Evolutionary conservation across 2,888 invertebrate species (phyloP).

Genomic region (Periphyllus acericola): DNA sequence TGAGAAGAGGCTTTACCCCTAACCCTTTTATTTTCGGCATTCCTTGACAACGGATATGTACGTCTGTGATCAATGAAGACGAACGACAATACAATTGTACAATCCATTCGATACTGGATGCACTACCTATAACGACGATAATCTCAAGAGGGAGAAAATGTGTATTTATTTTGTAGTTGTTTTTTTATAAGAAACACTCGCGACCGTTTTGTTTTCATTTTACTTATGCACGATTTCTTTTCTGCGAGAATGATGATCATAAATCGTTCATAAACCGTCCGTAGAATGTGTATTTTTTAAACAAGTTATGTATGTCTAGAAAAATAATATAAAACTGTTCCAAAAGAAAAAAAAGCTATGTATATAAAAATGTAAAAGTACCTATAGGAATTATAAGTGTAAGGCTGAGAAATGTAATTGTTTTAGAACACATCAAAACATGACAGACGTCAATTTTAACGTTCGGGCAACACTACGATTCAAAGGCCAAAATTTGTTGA

Average conservation of each 20-base stretch:
- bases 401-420: not conserved
- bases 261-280: slow-evolving; percentile 28
- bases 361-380: not conserved
- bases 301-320: slow-evolving; percentile 21
- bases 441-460: not conserved
- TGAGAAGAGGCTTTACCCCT: slow-evolving; percentile 24
- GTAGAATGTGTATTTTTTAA: not conserved
- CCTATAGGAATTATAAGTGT: not conserved
- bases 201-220: slow-evolving; percentile 7
- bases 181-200: not conserved
- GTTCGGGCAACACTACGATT: not conserved
- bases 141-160: not conserved
- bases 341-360: not conserved
- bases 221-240: slow-evolving; percentile 36
- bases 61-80: slow-evolving; percentile 40
- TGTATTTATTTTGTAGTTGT: slow-evolving; percentile 7
- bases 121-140: not conserved
- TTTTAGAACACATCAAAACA: not conserved
- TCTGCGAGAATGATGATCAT: slow-evolving; percentile 20
- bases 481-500: not conserved
- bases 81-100: slow-evolving; percentile 13
- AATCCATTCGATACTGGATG: not conserved
- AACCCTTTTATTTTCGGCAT: slow-evolving; percentile 31
- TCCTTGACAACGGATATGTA: slow-evolving; percentile 22
- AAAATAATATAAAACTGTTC: slow-evolving; percentile 1